A percentile compares a stretch with the other conserved stretches of the same genome.
Conservation (phyloP, 1,140 invertebrate species). For the Drosophila kepulauana region DNA sequence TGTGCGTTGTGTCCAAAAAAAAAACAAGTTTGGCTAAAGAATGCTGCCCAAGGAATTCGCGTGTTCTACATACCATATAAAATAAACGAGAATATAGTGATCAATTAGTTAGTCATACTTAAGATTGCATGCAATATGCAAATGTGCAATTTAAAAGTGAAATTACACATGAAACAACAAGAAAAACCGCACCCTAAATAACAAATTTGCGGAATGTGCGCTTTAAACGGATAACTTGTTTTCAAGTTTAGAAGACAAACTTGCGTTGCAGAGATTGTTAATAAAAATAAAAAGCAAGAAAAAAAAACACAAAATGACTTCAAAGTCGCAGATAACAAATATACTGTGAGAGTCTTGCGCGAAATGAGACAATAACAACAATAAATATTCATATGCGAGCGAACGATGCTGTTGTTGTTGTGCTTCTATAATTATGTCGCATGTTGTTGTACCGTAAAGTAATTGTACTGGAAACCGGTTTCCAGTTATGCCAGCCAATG, state of each 20-base stretch:
- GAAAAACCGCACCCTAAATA: slow-evolving; percentile 35
- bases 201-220: slow-evolving; percentile 39
- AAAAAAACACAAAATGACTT: slow-evolving; percentile 30
- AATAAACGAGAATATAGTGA: slow-evolving; percentile 2
- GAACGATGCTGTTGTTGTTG: slow-evolving; percentile 25
- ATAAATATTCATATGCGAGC: slow-evolving; percentile 28
- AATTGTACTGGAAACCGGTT: slow-evolving; percentile 67
- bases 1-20: slow-evolving; percentile 68
- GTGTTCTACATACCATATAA: slow-evolving; percentile 25
- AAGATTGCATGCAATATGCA: slow-evolving; percentile 38
- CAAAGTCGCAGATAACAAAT: slow-evolving; percentile 43
- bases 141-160: slow-evolving; percentile 55
- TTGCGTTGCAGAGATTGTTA: slow-evolving; percentile 27
- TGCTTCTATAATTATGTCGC: slow-evolving; percentile 68
- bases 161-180: slow-evolving; percentile 41
- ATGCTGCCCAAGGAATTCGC: slow-evolving; percentile 13
- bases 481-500: slow-evolving; percentile 59
- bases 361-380: slow-evolving; percentile 32
- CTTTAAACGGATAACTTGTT: slow-evolving; percentile 51
- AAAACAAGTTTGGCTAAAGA: slow-evolving; percentile 68
- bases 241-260: slow-evolving; percentile 54
- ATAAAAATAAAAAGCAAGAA: slow-evolving; percentile 16
- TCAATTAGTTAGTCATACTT: slow-evolving; percentile 19
- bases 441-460: slow-evolving; percentile 48
- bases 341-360: slow-evolving; percentile 50